Evolutionary conservation across 2,797 vertebrate species (phyloP).

Genomic region (Phataginus tetradactyla): DNA sequence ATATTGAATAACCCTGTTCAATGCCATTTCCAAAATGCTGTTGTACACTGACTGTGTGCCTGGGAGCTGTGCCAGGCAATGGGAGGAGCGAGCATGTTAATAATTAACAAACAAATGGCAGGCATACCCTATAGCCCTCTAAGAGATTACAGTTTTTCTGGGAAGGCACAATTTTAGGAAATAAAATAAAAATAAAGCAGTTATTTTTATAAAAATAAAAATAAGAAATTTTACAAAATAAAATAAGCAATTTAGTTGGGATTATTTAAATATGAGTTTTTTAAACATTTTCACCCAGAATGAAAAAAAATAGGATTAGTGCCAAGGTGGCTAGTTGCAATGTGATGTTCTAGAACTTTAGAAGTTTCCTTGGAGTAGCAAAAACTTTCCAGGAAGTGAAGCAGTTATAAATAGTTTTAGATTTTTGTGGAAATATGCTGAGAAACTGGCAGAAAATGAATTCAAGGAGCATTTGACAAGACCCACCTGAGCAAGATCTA

Average conservation of each 20-base stretch:
- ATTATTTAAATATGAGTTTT: conserved; percentile 49
- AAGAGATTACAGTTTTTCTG: conserved; percentile 13
- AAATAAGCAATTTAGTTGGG: conserved; percentile 18
- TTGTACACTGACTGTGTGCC: background rate
- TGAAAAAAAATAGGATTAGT: background rate
- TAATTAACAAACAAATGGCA: background rate
- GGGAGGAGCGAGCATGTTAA: background rate
- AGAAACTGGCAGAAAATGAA: conserved; percentile 61
- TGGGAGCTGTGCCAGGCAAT: background rate
- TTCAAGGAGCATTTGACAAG: conserved; percentile 14
- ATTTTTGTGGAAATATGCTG: conserved; percentile 66
- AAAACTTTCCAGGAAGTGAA: conserved; percentile 78
- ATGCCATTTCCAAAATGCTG: background rate
- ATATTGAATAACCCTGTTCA: background rate
- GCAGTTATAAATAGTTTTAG: conserved; percentile 72
- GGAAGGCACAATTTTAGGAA: conserved; percentile 21
- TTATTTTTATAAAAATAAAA: too few relatives aligned
- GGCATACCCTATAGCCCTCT: background rate
- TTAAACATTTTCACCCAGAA: background rate
- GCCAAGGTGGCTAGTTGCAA: conserved; percentile 36
- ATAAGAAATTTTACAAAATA: conserved; percentile 1
- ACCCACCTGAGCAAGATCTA: background rate
- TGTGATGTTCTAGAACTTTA: conserved; percentile 63
- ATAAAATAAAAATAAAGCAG: background rate
- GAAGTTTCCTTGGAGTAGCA: conserved; percentile 65